Evolutionary conservation across 2,113 vertebrate genomes (phyloP).

Genomic region (Aplodontia rufa): DNA sequence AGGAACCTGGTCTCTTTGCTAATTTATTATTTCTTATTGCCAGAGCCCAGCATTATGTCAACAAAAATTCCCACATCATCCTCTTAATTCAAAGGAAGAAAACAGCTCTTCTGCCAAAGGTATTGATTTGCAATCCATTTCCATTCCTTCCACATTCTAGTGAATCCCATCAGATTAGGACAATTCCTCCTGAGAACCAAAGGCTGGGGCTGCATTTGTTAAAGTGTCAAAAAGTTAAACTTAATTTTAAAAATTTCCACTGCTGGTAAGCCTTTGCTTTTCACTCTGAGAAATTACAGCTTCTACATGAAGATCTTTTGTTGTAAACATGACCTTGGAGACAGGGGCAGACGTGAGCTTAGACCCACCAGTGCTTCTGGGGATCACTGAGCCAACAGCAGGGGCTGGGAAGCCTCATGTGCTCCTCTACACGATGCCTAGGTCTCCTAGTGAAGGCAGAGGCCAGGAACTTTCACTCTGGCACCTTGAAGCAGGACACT

Average conservation of each 20-base stretch:
- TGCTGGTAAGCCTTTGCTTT: neutral
- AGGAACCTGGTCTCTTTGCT: neutral
- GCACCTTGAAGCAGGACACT: too few relatives aligned
- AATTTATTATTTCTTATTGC: neutral
- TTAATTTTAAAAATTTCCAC: neutral
- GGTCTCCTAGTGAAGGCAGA: slow-evolving; percentile 30
- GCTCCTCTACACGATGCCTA: neutral
- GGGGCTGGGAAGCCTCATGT: neutral
- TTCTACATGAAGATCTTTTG: neutral
- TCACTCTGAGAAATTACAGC: neutral
- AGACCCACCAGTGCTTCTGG: neutral
- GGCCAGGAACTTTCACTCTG: neutral
- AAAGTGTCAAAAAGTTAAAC: slow-evolving; percentile 25
- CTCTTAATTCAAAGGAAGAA: neutral
- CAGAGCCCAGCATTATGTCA: neutral
- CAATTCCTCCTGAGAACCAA: neutral
- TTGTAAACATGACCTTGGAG: neutral
- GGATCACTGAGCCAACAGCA: slow-evolving; percentile 16
- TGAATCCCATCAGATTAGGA: neutral
- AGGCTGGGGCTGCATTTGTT: neutral
- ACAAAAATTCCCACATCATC: neutral
- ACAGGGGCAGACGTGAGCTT: neutral
- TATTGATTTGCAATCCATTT: neutral
- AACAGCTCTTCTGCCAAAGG: neutral
- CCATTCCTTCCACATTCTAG: neutral